Percentiles rank a stretch among this genome's conserved stretches.
These are phyloP conservation scores for Drosophila aff. DNA, from an alignment of 1,140 invertebrate species.

Conservation along the genomic window DNA sequence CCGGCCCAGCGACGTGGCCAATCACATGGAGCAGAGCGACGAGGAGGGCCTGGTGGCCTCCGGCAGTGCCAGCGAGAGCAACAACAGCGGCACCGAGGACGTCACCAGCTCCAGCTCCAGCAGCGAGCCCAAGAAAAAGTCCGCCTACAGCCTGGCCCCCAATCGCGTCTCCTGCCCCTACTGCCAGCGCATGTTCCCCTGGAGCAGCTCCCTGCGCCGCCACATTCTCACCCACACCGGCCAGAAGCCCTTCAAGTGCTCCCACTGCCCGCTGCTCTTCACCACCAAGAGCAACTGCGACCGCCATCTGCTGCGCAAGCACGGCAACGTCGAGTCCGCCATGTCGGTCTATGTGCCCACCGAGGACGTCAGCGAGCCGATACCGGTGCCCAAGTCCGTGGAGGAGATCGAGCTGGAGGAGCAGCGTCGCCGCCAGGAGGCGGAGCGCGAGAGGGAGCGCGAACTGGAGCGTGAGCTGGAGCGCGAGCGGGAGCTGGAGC, in stretches of 20 bases:
- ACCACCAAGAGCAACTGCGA: slow-evolving; percentile 99
- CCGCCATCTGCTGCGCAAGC: slow-evolving; percentile 95
- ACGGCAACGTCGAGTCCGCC: slow-evolving; percentile 87
- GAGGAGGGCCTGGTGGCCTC: slow-evolving; percentile 91
- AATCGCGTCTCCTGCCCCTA: slow-evolving; percentile 96
- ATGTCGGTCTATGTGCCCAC: slow-evolving; percentile 84
- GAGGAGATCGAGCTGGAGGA: slow-evolving; percentile 81
- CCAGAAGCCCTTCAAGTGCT: slow-evolving; percentile 98
- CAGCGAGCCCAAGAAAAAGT: slow-evolving; percentile 89
- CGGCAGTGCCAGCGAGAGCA: slow-evolving; percentile 90
- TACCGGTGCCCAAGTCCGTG: slow-evolving; percentile 81
- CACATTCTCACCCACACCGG: slow-evolving; percentile 97
- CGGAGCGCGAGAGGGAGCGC: slow-evolving; percentile 44
- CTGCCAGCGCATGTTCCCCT: slow-evolving; percentile 96
- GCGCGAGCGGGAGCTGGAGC: slow-evolving; percentile 30
- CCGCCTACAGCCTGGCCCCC: slow-evolving; percentile 97
- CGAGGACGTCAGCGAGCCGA: slow-evolving; percentile 82
- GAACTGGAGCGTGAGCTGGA: slow-evolving; percentile 41
- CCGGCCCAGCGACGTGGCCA: slow-evolving; percentile 84
- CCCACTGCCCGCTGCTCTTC: slow-evolving; percentile 95
- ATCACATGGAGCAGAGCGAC: slow-evolving; percentile 87
- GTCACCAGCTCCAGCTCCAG: slow-evolving; percentile 85
- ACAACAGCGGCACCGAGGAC: slow-evolving; percentile 92
- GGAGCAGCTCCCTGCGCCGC: slow-evolving; percentile 96
- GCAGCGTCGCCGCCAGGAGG: slow-evolving; percentile 69